These are phyloP conservation scores for Carabus problematicus DNA, from an alignment of 2,888 invertebrate genomes.

Conservation along the genomic window DNA sequence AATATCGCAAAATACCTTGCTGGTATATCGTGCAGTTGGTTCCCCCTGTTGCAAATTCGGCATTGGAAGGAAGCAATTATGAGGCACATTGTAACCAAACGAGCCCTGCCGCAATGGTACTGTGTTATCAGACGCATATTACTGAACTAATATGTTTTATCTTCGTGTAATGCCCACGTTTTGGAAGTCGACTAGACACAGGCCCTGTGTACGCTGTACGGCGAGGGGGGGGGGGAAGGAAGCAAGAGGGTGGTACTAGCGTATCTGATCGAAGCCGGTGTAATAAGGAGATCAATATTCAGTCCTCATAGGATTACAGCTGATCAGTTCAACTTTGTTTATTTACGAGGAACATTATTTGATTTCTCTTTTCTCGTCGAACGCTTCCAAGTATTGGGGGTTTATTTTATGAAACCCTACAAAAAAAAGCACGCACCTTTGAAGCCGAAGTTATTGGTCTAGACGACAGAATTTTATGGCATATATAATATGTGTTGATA, in stretches of 20 bases:
- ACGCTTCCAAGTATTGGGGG: background rate
- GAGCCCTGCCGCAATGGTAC: conserved; percentile 10
- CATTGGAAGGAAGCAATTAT: conserved; percentile 38
- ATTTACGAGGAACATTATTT: conserved; percentile 5
- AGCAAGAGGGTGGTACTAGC: background rate
- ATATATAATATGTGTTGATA: too few species aligned
- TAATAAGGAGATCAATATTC: conserved; percentile 30
- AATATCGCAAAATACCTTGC: conserved; percentile 1
- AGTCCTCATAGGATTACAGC: conserved; percentile 17
- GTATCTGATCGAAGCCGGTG: conserved; percentile 12
- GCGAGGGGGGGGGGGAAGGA: background rate
- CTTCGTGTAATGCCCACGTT: conserved; percentile 17
- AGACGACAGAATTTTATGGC: conserved; percentile 11
- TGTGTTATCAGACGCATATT: conserved; percentile 39
- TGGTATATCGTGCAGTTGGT: background rate
- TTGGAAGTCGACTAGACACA: background rate
- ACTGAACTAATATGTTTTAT: conserved; percentile 42
- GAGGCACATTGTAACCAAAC: conserved; percentile 8
- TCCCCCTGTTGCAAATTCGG: conserved; percentile 3
- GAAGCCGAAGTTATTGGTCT: conserved; percentile 29
- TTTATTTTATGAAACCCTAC: conserved; percentile 26
- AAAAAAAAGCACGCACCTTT: conserved; percentile 26
- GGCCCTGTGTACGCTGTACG: background rate
- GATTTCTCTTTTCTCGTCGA: background rate
- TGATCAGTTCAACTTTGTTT: conserved; percentile 13